Percentiles rank a stretch among this genome's conserved stretches.
phyloP scores from a whole-genome alignment of 1,140 invertebrate genomes.

The Drosophila melanica region DNA sequence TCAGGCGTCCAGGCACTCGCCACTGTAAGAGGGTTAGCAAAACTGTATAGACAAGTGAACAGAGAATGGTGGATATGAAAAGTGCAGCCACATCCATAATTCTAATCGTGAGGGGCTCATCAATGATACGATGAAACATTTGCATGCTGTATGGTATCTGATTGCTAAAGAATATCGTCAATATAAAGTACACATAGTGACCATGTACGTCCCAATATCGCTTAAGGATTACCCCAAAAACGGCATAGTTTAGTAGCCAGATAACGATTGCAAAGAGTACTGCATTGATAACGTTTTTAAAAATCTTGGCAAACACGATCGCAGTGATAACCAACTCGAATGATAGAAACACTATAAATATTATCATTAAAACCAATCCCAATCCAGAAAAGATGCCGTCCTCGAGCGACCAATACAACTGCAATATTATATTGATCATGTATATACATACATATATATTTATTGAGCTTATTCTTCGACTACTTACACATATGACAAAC shows the following conservation, averaged over 20 bases:
- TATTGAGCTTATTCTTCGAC: too few relatives aligned
- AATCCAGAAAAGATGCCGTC: background rate
- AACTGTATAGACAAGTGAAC: slow-evolving; percentile 24
- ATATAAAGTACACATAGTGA: slow-evolving; percentile 46
- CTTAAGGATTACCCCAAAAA: slow-evolving; percentile 56
- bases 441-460: too few relatives aligned
- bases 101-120: background rate
- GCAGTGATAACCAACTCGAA: slow-evolving; percentile 56
- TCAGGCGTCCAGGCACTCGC: slow-evolving; percentile 48
- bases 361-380: slow-evolving; percentile 11
- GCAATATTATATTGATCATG: background rate
- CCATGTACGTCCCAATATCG: slow-evolving; percentile 51
- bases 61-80: slow-evolving; percentile 24
- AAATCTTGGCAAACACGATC: slow-evolving; percentile 57
- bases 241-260: slow-evolving; percentile 67
- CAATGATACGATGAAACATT: slow-evolving; percentile 35
- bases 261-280: slow-evolving; percentile 50
- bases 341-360: slow-evolving; percentile 48
- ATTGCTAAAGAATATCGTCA: slow-evolving; percentile 64
- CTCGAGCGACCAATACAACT: slow-evolving; percentile 39
- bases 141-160: slow-evolving; percentile 59
- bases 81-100: slow-evolving; percentile 32
- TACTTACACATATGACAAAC: slow-evolving; percentile 47
- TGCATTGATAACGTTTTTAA: slow-evolving; percentile 46
- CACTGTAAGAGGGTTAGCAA: slow-evolving; percentile 52